Evolutionary conservation across 2,797 vertebrate species (phyloP).

Genomic region (Delichon dasypus): DNA sequence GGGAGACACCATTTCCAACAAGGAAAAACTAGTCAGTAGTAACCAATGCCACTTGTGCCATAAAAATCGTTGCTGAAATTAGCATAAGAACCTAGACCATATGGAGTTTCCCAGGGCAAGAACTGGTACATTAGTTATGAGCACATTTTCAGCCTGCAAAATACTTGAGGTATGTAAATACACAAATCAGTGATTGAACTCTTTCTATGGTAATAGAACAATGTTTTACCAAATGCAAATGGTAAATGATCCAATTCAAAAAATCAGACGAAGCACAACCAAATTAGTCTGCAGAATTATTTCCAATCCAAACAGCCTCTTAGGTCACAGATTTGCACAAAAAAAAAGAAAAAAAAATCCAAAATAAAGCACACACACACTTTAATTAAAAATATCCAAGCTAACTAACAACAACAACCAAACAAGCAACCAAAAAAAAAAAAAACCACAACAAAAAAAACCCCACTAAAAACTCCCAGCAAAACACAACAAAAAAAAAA

Average conservation of each 20-base stretch:
- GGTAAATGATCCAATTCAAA: neutral
- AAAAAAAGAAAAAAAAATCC: neutral
- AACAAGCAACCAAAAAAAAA: neutral
- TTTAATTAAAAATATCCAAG: neutral
- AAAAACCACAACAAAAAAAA: neutral
- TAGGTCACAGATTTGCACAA: neutral
- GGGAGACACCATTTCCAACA: neutral
- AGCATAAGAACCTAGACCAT: neutral
- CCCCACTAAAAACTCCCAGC: rapidly evolving
- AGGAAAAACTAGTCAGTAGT: neutral
- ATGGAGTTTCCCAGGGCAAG: constrained; percentile 16
- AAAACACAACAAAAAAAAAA: too few species aligned
- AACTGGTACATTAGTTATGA: neutral
- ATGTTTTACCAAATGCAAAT: constrained; percentile 10
- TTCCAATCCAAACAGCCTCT: neutral
- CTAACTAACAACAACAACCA: neutral
- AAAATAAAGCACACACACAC: neutral
- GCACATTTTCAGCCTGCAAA: neutral
- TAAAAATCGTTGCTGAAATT: constrained; percentile 21
- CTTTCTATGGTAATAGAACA: neutral
- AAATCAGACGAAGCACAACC: neutral
- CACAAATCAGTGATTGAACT: neutral
- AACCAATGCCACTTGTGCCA: neutral
- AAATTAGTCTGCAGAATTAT: neutral
- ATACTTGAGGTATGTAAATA: constrained; percentile 13